These are phyloP conservation scores for Porites cylindrica DNA, from an alignment of 92 coral and sea anemone genomes.

Conservation along the genomic window DNA sequence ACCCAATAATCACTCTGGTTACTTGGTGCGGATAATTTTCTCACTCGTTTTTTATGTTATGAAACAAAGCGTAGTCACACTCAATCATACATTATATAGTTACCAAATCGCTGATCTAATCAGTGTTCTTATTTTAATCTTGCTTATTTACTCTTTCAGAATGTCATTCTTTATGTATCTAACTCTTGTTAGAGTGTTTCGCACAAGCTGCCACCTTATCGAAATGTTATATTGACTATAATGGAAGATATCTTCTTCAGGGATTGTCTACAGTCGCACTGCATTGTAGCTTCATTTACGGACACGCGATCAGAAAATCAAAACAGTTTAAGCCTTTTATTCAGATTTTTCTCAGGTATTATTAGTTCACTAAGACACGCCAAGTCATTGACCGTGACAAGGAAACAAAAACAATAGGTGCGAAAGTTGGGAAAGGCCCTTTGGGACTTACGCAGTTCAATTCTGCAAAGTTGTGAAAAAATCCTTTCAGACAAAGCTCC, in stretches of 20 bases:
- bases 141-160: not conserved
- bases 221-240: too few species aligned
- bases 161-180: not conserved
- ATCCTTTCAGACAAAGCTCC: too few species aligned
- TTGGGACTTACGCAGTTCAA: not conserved
- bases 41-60: slow-evolving; percentile 9
- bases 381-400: slow-evolving; percentile 5
- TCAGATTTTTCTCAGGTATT: not conserved
- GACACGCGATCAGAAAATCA: not conserved
- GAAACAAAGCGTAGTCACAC: slow-evolving; percentile 38
- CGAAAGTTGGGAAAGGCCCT: too few species aligned
- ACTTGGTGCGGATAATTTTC: slow-evolving; percentile 17
- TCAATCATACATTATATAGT: slow-evolving; percentile 24
- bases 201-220: not conserved
- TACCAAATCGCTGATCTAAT: slow-evolving; percentile 18
- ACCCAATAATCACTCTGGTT: slow-evolving; percentile 30
- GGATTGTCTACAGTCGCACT: not conserved
- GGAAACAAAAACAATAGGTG: slow-evolving; percentile 10
- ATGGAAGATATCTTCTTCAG: not conserved
- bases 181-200: not conserved
- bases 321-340: not conserved
- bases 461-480: not conserved
- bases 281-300: not conserved
- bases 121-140: slow-evolving; percentile 5
- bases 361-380: not conserved